Conservation (phyloP, 2,888 invertebrate species). For the Selenia dentaria region DNA sequence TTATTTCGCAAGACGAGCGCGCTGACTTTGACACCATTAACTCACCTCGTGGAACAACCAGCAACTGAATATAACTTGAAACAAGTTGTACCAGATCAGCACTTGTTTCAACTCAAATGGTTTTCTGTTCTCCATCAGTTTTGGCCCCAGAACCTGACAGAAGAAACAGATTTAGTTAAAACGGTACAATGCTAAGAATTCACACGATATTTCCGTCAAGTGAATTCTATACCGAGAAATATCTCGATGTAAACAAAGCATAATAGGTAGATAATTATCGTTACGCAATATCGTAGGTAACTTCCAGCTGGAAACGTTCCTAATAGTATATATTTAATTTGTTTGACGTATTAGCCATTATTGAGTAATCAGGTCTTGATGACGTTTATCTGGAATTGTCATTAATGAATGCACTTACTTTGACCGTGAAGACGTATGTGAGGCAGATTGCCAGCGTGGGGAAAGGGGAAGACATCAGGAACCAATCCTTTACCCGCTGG, state of each 20-base stretch:
- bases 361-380: slow-evolving; percentile 33
- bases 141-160: slow-evolving; percentile 88
- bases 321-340: slow-evolving; percentile 43
- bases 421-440: slow-evolving; percentile 90
- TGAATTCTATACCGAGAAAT: slow-evolving; percentile 3
- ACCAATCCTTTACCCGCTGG: slow-evolving; percentile 91
- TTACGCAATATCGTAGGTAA: slow-evolving; percentile 37
- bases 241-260: slow-evolving; percentile 10
- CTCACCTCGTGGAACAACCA: slow-evolving; percentile 90
- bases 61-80: slow-evolving; percentile 91
- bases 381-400: slow-evolving; percentile 17
- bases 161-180: slow-evolving; percentile 11
- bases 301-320: slow-evolving; percentile 45
- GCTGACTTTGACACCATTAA: slow-evolving; percentile 17
- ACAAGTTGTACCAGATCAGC: slow-evolving; percentile 92
- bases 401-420: slow-evolving; percentile 70
- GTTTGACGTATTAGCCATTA: slow-evolving; percentile 33
- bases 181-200: neutral
- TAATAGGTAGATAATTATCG: slow-evolving; percentile 10
- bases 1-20: slow-evolving; percentile 4
- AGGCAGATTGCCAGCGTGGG: slow-evolving; percentile 91
- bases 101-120: slow-evolving; percentile 90
- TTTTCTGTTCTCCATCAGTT: slow-evolving; percentile 93
- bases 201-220: neutral
- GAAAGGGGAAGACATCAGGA: slow-evolving; percentile 92